Evolutionary conservation across 1,140 invertebrate species (phyloP), one percentile per base, ranked within the genome.

Genomic region (Drosophila mayri): DNA sequence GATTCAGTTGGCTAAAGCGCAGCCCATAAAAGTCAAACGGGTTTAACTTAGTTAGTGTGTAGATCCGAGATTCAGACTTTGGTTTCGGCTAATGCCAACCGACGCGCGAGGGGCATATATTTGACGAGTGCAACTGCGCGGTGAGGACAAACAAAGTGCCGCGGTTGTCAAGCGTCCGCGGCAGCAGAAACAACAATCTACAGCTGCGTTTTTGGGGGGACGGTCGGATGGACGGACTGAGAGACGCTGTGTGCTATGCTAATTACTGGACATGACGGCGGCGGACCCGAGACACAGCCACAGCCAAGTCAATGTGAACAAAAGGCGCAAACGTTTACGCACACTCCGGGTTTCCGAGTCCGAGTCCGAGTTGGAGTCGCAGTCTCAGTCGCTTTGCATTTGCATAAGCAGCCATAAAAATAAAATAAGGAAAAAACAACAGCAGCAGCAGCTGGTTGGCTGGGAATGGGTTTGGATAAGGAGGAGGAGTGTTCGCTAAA

Each of bases 181-280:
- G 25, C 25, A 35, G n/a, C 40, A 41, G 50, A 63, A 22, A 43
- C 61, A 76, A 37, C 67, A 18, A 30, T 28, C 37, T 44, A 47
- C 68, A 43, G 59, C 66, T 71, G 49, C 40, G 37, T 44, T 54
- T 30, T 59, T 54, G 73, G 52, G 32, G 35, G 30, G 28, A 16
- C 16, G 0, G 11, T 2, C 11, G 3, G 30, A 20, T 30, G 0
- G 7, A 9, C 11, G 6, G 30, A 20, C 49, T 0, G 30, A 25
- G 25, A 25, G 25, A 25, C 25, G 85, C 78, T 72, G 58, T 67
- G 81, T 83, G 81, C 83, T 87, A 87, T 87, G 84, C 84, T 87
- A 87, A 87, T 87, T 87, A 87, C 84, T 87, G 84, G 80, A 87
- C 83, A 87, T 83, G 84, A 87, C 84, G 71, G 72, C 83, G 82